Percentiles rank a stretch among this genome's conserved stretches.
phyloP scores from a whole-genome alignment of 2,113 vertebrate genomes.

The Mustela nigripes region DNA sequence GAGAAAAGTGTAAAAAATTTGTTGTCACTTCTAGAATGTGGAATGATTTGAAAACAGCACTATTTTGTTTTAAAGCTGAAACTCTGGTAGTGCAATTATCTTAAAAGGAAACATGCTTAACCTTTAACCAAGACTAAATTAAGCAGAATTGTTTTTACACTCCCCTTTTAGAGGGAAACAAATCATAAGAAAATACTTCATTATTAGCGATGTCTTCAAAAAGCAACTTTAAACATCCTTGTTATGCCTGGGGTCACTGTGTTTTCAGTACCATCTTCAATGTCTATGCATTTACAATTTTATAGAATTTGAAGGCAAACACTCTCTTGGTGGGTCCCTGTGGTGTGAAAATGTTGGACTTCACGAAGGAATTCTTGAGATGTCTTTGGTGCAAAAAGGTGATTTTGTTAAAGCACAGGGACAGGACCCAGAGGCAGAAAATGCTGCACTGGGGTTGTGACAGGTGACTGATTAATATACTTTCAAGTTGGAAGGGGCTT shows the following conservation, averaged over 20 bases:
- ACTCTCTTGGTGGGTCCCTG: background rate
- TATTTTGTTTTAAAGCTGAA: slow-evolving; percentile 59
- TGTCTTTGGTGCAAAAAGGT: background rate
- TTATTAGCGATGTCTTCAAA: background rate
- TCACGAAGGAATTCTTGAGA: background rate
- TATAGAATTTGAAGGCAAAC: background rate
- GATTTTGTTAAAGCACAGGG: background rate
- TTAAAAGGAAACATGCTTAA: slow-evolving; percentile 41
- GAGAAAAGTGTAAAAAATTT: slow-evolving; percentile 32
- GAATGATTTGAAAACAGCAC: slow-evolving; percentile 47
- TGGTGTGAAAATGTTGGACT: background rate
- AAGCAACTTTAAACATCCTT: slow-evolving; percentile 23
- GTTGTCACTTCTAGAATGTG: slow-evolving; percentile 13
- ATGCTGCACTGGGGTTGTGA: background rate
- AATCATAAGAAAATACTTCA: background rate
- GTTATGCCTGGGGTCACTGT: background rate
- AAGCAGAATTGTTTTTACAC: slow-evolving; percentile 61
- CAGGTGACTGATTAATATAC: background rate
- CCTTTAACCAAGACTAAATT: slow-evolving; percentile 50
- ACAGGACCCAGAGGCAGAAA: background rate
- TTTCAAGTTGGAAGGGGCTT: background rate
- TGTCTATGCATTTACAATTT: background rate
- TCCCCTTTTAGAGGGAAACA: background rate
- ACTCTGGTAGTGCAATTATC: slow-evolving; percentile 10
- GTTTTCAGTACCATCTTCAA: background rate